These are phyloP conservation scores for Typhlichthys subterraneus DNA, from an alignment of 2,797 vertebrate species.

Conservation along the genomic window DNA sequence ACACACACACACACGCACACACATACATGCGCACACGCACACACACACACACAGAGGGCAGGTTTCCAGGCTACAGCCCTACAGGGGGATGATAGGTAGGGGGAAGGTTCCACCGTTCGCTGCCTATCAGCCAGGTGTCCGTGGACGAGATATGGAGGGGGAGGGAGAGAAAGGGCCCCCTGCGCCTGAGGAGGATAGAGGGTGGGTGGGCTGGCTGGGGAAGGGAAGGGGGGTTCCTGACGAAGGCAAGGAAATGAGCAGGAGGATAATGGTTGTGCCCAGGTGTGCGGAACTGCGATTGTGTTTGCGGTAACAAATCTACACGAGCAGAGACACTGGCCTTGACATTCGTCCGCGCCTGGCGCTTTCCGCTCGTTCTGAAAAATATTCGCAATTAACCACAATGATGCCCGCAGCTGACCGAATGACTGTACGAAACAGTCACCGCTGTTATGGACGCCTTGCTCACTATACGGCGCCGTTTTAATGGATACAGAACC, in stretches of 20 bases:
- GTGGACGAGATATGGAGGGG: constrained; percentile 45
- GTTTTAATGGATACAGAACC: constrained; percentile 18
- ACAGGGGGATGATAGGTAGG: constrained; percentile 55
- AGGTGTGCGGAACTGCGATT: neutral
- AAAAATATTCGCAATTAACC: too few relatives aligned
- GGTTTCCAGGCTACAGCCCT: constrained; percentile 30
- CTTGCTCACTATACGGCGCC: neutral
- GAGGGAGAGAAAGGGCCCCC: constrained; percentile 33
- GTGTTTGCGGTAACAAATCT: constrained; percentile 3
- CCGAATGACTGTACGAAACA: too few relatives aligned
- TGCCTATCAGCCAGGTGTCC: constrained; percentile 66
- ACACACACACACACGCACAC: constrained; percentile 7
- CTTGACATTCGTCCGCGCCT: too few relatives aligned
- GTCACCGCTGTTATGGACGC: neutral
- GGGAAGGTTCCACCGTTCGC: constrained; percentile 56
- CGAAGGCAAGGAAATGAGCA: constrained; percentile 35
- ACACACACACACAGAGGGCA: constrained; percentile 23
- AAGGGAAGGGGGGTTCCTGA: constrained; percentile 12
- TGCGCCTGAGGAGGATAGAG: constrained; percentile 31
- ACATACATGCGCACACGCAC: constrained; percentile 6
- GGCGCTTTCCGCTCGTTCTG: too few relatives aligned
- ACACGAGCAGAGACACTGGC: neutral
- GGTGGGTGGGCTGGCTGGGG: constrained; percentile 9
- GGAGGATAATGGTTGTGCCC: constrained; percentile 15
- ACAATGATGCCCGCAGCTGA: too few relatives aligned